Evolutionary conservation across 2,113 vertebrate genomes (phyloP).

Genomic region (Columbina picui): DNA sequence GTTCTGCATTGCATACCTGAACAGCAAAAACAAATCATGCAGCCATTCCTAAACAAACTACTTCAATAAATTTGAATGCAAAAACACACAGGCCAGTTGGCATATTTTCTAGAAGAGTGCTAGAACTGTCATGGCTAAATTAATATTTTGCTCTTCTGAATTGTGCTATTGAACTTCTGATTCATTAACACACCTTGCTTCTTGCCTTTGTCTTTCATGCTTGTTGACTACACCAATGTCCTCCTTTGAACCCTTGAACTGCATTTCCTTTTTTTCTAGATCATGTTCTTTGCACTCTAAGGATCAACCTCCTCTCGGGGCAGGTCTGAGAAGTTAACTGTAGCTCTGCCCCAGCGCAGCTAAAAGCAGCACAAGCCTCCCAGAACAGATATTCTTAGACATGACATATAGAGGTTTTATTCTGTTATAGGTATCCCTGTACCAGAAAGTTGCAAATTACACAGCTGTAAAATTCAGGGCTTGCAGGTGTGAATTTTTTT

Average conservation of each 20-base stretch:
- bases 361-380: not conserved
- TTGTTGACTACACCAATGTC: not conserved
- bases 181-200: not conserved
- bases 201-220: not conserved
- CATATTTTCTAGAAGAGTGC: not conserved
- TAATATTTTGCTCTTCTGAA: not conserved
- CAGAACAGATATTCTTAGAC: not conserved
- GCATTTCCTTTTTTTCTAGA: not conserved
- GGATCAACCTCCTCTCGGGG: not conserved
- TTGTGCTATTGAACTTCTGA: not conserved
- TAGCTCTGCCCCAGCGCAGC: not conserved
- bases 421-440: not conserved
- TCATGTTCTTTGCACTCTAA: not conserved
- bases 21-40: slow-evolving; percentile 34
- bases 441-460: not conserved
- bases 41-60: slow-evolving; percentile 10
- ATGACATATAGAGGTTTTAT: not conserved
- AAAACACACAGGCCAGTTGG: not conserved
- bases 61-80: not conserved
- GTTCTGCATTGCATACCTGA: not conserved
- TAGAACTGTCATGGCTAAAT: not conserved
- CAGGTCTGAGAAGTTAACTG: not conserved
- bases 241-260: not conserved
- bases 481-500: not conserved
- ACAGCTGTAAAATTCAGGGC: not conserved